These are phyloP conservation scores for Drosophila acutilabella DNA, from an alignment of 2,888 invertebrate genomes.

Conservation along the genomic window DNA sequence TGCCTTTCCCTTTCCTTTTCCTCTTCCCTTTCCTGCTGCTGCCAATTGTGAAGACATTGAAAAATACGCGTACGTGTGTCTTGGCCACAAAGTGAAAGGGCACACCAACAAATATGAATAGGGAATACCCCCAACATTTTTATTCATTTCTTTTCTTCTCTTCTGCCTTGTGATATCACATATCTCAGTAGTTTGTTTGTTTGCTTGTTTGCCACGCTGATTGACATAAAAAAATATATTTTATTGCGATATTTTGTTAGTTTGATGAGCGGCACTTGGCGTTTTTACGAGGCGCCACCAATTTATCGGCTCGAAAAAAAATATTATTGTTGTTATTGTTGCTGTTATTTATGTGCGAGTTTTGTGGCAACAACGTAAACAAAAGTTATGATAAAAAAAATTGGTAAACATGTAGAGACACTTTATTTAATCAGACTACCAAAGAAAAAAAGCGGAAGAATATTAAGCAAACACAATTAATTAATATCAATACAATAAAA, in stretches of 20 bases:
- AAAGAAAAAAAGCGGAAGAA: neutral
- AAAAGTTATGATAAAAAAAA: constrained; percentile 52
- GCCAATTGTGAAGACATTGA: constrained; percentile 43
- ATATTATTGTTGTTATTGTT: constrained; percentile 22
- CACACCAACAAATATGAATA: constrained; percentile 1
- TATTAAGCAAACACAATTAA: constrained; percentile 1
- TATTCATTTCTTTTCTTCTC: too few species aligned
- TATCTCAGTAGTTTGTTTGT: constrained; percentile 53
- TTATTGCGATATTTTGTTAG: constrained; percentile 73
- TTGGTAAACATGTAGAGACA: constrained; percentile 18
- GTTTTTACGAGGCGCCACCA: constrained; percentile 62
- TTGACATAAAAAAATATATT: constrained; percentile 73
- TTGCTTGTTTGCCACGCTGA: constrained; percentile 65
- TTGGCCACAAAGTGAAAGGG: constrained; percentile 12
- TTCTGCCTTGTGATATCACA: constrained; percentile 10
- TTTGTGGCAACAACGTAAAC: constrained; percentile 64
- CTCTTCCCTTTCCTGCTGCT: constrained; percentile 1
- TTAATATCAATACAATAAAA: neutral
- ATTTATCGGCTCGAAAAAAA: constrained; percentile 59
- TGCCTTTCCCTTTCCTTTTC: neutral
- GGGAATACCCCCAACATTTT: constrained; percentile 4
- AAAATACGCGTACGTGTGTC: constrained; percentile 46
- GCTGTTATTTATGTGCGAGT: constrained; percentile 66
- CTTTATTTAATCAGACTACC: constrained; percentile 25
- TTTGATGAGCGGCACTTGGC: constrained; percentile 65